Evolutionary conservation across 2,113 vertebrate genomes (phyloP).

Genomic region (Rhea pennata): DNA sequence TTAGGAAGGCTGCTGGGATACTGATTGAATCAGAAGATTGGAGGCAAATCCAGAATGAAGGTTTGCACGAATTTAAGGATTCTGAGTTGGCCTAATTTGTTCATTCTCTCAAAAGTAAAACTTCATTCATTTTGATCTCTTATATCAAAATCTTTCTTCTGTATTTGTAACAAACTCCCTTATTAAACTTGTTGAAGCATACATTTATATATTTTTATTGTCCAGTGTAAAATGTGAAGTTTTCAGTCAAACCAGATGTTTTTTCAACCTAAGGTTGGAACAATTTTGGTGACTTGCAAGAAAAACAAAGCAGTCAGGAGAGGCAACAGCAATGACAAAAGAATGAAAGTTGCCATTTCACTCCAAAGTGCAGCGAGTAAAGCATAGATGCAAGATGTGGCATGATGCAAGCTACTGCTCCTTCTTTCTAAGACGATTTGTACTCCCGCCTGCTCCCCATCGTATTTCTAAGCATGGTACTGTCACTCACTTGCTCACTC

Average conservation of each 20-base stretch:
- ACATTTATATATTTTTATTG: background rate
- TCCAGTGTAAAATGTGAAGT: background rate
- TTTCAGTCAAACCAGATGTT: background rate
- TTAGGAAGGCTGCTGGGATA: constrained; percentile 12
- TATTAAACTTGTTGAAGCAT: background rate
- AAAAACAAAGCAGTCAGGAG: background rate
- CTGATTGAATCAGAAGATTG: background rate
- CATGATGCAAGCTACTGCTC: background rate
- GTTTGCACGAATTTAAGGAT: background rate
- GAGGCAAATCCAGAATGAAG: background rate
- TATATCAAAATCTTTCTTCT: background rate
- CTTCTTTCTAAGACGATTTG: background rate
- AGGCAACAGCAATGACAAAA: background rate
- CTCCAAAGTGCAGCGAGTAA: background rate
- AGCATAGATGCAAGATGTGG: background rate
- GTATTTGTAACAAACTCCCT: background rate
- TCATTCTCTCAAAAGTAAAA: constrained; percentile 5
- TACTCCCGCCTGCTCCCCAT: background rate
- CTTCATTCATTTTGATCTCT: background rate
- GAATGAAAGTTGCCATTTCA: background rate
- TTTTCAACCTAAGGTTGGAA: background rate
- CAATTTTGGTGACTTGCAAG: background rate
- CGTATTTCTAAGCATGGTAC: background rate
- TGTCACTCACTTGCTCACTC: background rate
- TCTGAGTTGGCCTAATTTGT: background rate